These are phyloP conservation scores for Pseudomugil tenellus DNA, from an alignment of 2,797 vertebrate genomes.

Conservation along the genomic window DNA sequence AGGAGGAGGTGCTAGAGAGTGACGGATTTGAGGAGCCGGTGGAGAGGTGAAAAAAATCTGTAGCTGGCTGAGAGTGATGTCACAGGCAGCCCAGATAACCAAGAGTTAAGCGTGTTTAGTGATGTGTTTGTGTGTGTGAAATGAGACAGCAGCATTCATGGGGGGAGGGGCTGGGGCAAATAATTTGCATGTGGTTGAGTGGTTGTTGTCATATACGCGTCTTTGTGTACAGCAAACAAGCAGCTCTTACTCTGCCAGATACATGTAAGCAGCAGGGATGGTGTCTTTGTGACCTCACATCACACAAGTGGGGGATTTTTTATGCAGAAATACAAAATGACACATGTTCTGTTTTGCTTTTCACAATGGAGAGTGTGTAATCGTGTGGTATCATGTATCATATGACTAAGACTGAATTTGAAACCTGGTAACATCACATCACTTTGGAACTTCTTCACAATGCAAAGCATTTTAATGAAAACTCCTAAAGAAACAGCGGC, in stretches of 20 bases:
- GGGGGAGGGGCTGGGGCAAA: conserved; percentile 5
- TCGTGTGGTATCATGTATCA: background rate
- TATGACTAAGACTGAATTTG: background rate
- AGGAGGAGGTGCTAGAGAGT: conserved; percentile 13
- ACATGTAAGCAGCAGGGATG: conserved; percentile 25
- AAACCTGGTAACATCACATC: background rate
- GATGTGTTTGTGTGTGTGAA: conserved; percentile 21
- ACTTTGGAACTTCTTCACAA: background rate
- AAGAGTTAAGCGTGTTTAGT: conserved; percentile 26
- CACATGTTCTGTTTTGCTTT: conserved; percentile 29
- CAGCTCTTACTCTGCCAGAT: conserved; percentile 24
- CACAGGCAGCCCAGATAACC: conserved; percentile 47
- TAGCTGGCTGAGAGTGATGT: conserved; percentile 44
- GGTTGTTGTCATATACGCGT: conserved; percentile 48
- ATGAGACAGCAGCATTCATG: background rate
- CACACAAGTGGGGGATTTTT: conserved; percentile 6
- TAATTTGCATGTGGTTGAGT: conserved; percentile 53
- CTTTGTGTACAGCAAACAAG: conserved; percentile 59
- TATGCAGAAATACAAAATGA: conserved; percentile 33
- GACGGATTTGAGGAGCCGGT: conserved; percentile 18
- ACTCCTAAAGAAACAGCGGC: too few relatives aligned
- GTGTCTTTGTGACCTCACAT: conserved; percentile 1
- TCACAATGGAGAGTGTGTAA: conserved; percentile 8
- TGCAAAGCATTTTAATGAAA: background rate
- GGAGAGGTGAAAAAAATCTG: conserved; percentile 18